These are phyloP conservation scores for Aphidius ervi DNA, from an alignment of 1,140 invertebrate species.

Conservation along the genomic window DNA sequence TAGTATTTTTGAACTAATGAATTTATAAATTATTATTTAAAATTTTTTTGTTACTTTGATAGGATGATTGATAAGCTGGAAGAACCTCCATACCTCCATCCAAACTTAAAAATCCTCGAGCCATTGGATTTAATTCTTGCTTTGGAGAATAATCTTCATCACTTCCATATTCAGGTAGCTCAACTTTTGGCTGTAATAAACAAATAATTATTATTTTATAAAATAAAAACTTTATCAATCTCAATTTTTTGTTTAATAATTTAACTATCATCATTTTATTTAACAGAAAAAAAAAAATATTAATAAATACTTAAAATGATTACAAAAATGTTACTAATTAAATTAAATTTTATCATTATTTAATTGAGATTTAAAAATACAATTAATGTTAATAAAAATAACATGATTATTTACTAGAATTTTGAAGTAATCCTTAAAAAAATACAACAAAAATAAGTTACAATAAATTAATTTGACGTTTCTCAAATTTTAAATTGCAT, in stretches of 20 bases:
- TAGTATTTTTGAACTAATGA: constrained; percentile 9
- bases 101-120: constrained; percentile 50
- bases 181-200: constrained; percentile 54
- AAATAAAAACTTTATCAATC: no score
- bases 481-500: no score
- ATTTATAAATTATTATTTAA: constrained; percentile 11
- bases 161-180: constrained; percentile 59
- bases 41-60: constrained; percentile 39
- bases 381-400: no score
- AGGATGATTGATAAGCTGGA: constrained; percentile 47
- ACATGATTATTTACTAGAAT: no score
- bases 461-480: no score
- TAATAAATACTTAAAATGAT: neutral
- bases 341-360: no score
- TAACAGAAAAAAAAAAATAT: neutral
- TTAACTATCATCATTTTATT: no score
- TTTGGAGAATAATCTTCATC: constrained; percentile 53
- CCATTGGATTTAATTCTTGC: constrained; percentile 48
- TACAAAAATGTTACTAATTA: no score
- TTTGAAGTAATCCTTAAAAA: no score
- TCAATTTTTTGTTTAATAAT: neutral
- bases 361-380: no score
- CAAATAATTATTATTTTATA: constrained; percentile 6
- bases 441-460: no score
- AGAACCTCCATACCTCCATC: constrained; percentile 52